Evolutionary conservation across 2,113 vertebrate genomes (phyloP), one percentile per base, ranked within the genome.

Genomic region (Chrysemys picta): DNA sequence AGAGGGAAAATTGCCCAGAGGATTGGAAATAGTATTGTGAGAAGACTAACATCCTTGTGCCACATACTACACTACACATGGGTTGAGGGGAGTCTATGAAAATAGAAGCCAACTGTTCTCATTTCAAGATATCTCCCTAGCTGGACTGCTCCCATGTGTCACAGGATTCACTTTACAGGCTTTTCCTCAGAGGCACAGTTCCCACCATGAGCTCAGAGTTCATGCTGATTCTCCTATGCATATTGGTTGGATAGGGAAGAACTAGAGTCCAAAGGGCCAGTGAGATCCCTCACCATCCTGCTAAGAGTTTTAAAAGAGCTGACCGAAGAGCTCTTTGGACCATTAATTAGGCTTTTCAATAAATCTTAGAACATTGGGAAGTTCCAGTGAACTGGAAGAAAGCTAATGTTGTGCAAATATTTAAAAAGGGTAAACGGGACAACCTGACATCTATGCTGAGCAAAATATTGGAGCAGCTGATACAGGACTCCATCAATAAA

Each of bases 391-490:
- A 93, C 24, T 93, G 89, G 92, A 94, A 97, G 93, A 96, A 93
- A 24, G 93, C 90, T 87, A 95, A 84, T 79, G 82, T 94, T 96
- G 95, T 96, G 96, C 24, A 83, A 95, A 92, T 94, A 95, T 97
- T 96, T 96, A 87, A 96, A 95, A 95, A 96, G 94, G 96, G 91
- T 97, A 96, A 96, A 96, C 91, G 96, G 93, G 96, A 97, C 97
- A 76, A 97, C 57, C 65, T 97, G 96, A 97, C 96, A 93, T 95
- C 96, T 94, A 97, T 96, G 96, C 96, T 96, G 96, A 96, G 96
- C 96, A 95, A 97, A 97, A 97, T 97, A 97, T 95, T 97, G 96
- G 93, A 97, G 95, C 96, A 92, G 94, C 94, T 96, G 93, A 95
- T 97, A 94, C 86, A 95, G 96, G 93, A 97, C 93, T 97, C 95